phyloP scores from a whole-genome alignment of 2,888 invertebrate species.

The Mythimna loreyi region DNA sequence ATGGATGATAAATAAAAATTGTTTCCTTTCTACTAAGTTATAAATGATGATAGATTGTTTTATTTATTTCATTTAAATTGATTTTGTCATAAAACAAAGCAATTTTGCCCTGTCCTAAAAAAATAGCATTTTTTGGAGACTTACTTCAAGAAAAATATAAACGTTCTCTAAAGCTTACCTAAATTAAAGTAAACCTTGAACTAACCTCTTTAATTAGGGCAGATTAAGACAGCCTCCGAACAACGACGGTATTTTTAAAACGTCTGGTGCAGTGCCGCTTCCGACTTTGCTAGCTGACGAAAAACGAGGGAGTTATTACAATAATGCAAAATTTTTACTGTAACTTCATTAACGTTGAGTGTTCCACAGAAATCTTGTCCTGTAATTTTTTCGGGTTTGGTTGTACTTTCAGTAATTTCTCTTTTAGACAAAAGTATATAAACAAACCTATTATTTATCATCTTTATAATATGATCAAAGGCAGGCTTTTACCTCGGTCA shows the following conservation, averaged over 20 bases:
- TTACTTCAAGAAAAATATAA: neutral
- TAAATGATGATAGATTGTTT: too few species aligned
- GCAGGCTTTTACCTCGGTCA: too few species aligned
- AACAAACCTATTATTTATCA: too few species aligned
- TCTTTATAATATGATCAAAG: too few species aligned
- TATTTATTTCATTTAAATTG: too few species aligned
- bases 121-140: neutral
- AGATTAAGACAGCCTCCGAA: conserved; percentile 3
- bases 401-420: too few species aligned
- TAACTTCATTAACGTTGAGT: neutral
- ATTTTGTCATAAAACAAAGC: too few species aligned
- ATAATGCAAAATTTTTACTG: neutral
- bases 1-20: too few species aligned
- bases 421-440: too few species aligned
- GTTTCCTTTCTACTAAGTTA: too few species aligned
- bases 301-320: neutral
- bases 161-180: neutral
- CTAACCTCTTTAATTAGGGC: conserved; percentile 6
- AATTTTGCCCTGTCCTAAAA: too few species aligned
- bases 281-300: neutral
- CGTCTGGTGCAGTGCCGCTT: neutral
- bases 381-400: too few species aligned
- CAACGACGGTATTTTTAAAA: conserved; percentile 3
- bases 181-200: neutral
- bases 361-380: neutral